These are phyloP conservation scores for Dipodomys stephensi DNA, from an alignment of 2,113 vertebrate species.

Conservation along the genomic window DNA sequence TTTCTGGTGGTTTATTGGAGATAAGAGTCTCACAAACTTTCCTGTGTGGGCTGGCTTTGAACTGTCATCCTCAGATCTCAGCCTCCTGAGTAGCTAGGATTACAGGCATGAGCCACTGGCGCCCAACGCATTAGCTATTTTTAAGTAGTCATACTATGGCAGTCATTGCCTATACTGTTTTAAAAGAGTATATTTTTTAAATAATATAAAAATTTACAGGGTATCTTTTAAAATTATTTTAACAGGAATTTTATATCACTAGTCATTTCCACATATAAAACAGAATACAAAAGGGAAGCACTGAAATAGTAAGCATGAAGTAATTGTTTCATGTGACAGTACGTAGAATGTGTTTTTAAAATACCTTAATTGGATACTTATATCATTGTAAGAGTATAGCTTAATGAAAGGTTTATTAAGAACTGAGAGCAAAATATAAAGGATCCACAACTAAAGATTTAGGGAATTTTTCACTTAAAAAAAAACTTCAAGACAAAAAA, in stretches of 20 bases:
- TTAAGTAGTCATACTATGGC: neutral
- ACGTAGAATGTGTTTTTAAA: neutral
- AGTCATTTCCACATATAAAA: neutral
- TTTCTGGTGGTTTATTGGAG: too few relatives aligned
- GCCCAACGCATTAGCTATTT: neutral
- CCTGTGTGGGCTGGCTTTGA: too few relatives aligned
- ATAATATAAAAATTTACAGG: neutral
- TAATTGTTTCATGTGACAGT: neutral
- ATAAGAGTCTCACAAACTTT: too few relatives aligned
- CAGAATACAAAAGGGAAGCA: neutral
- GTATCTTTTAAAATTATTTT: slow-evolving; percentile 29
- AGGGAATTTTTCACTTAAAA: neutral
- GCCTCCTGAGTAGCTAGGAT: too few relatives aligned
- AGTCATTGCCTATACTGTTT: neutral
- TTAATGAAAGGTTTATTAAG: neutral
- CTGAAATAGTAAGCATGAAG: neutral
- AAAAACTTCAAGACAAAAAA: neutral
- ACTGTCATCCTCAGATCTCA: too few relatives aligned
- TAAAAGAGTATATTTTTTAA: neutral
- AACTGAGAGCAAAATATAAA: neutral
- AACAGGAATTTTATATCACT: neutral
- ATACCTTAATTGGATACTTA: neutral
- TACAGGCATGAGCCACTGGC: too few relatives aligned
- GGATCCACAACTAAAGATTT: neutral
- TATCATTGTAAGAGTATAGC: neutral